Base-by-base conservation (phyloP, 1,140 invertebrate species). In the Ostrea edulis region DNA sequence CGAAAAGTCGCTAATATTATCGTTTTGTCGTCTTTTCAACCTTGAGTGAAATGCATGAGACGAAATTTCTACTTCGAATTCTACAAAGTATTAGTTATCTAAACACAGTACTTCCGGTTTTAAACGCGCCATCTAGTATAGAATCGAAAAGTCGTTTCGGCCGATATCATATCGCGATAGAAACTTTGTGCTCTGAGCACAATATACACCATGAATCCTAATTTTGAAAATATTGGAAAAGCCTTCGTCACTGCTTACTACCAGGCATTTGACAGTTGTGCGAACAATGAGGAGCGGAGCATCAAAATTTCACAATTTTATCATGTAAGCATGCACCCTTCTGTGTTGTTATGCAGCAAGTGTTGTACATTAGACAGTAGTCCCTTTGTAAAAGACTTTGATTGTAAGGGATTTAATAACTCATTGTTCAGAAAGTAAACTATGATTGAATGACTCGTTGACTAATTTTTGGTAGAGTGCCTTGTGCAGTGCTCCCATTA, bases 241-340 rank as follows among this genome's bases (percentile, higher is more conserved):
- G 54, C 53, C 25, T 87, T 87, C 68, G 65, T 87, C 11, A 53
- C 58, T 17, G 58, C 81, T 22, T 87, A 29, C 53, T 87, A 87
- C 53, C 81, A 83, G 52, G 35, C 52, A 2, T 87, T 68, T 54
- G 86, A 87, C 55, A 68, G 54, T 29, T 25, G 71, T 58, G n/a
- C 58, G 17, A 87, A 20, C 5, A 12, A n/a, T 3, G 86, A 87
- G 29, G 86, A 87, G 8, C 44, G 86, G 65, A 82, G 55, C 29
- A 7, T 25, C 12, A 87, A 87, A 84, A 8, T 87, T 51, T 44
- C 55, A n/a, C 55, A 35, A 68, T 87, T 87, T 84, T 87, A 87
- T 54, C 86, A 87, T 84, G 86, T 87, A 25, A 81, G 53, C 54
- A 54, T n/a, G 44, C 11, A 55, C n/a, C 35, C 11, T 84, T 68